These are phyloP conservation scores for Ornithoptera alexandrae DNA, from an alignment of 2,888 invertebrate species.

Conservation along the genomic window DNA sequence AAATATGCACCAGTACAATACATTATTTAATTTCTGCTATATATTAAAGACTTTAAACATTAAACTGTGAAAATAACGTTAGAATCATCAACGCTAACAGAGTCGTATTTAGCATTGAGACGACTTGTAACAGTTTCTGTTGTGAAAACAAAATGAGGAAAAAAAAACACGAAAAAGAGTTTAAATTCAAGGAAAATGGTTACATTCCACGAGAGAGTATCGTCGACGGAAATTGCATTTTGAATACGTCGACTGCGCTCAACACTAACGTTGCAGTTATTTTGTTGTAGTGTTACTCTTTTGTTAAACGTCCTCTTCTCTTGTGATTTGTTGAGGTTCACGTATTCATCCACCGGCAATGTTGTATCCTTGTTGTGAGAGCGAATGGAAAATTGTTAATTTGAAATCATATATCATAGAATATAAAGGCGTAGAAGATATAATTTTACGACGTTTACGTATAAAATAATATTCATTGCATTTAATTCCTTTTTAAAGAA, in stretches of 20 bases:
- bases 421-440: neutral
- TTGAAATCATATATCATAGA: neutral
- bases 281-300: conserved; percentile 29
- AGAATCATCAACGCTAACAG: conserved; percentile 18
- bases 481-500: no score
- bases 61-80: neutral
- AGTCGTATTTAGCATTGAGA: conserved; percentile 20
- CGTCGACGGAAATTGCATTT: conserved; percentile 30
- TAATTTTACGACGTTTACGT: no score
- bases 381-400: conserved; percentile 11
- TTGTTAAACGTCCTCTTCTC: conserved; percentile 16
- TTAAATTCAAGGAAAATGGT: conserved; percentile 28
- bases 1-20: neutral
- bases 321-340: conserved; percentile 23
- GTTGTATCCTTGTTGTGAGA: conserved; percentile 6
- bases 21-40: neutral
- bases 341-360: neutral
- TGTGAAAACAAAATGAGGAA: conserved; percentile 20
- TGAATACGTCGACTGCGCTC: conserved; percentile 31
- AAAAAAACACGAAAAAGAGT: conserved; percentile 26
- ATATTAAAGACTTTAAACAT: neutral
- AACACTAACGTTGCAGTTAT: conserved; percentile 30
- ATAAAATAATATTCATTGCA: no score
- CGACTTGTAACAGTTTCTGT: conserved; percentile 19
- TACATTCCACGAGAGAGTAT: conserved; percentile 27